These are phyloP conservation scores for Ia io DNA, from an alignment of 2,113 vertebrate species.

Conservation along the genomic window DNA sequence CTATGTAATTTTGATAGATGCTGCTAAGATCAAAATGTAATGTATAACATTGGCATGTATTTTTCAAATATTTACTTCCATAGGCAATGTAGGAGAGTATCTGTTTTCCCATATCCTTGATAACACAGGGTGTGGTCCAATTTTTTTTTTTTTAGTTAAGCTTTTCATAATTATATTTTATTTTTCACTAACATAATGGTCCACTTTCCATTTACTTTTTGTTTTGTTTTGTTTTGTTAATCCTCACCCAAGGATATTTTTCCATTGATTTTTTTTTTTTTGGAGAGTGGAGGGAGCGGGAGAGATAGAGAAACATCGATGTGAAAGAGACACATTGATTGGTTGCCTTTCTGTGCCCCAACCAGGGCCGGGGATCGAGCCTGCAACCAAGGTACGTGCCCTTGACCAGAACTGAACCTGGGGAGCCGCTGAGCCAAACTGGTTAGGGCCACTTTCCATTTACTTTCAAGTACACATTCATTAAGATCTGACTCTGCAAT, in stretches of 20 bases:
- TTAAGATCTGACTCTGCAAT: not conserved
- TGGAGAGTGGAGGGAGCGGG: too few relatives aligned
- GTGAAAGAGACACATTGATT: too few relatives aligned
- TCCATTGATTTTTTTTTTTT: too few relatives aligned
- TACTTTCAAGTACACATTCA: not conserved
- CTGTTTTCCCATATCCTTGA: not conserved
- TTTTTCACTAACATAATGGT: not conserved
- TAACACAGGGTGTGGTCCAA: not conserved
- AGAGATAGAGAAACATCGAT: too few relatives aligned
- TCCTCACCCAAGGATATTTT: too few relatives aligned
- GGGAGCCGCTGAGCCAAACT: too few relatives aligned
- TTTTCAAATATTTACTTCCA: not conserved
- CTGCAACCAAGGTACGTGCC: too few relatives aligned
- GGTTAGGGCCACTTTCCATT: not conserved
- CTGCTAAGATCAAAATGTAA: not conserved
- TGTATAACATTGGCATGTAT: not conserved
- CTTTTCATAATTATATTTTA: slow-evolving; percentile 2
- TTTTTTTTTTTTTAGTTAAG: not conserved
- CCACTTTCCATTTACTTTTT: not conserved
- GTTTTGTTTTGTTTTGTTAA: too few relatives aligned
- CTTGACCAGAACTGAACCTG: too few relatives aligned
- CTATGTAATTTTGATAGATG: not conserved
- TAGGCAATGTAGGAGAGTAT: not conserved
- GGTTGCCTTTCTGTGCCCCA: too few relatives aligned
- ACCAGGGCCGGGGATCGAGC: too few relatives aligned